A percentile compares a stretch with the other conserved stretches of the same genome.
These are phyloP conservation scores for Heptranchias perlo DNA, from an alignment of 2,113 vertebrate species.

Conservation along the genomic window DNA sequence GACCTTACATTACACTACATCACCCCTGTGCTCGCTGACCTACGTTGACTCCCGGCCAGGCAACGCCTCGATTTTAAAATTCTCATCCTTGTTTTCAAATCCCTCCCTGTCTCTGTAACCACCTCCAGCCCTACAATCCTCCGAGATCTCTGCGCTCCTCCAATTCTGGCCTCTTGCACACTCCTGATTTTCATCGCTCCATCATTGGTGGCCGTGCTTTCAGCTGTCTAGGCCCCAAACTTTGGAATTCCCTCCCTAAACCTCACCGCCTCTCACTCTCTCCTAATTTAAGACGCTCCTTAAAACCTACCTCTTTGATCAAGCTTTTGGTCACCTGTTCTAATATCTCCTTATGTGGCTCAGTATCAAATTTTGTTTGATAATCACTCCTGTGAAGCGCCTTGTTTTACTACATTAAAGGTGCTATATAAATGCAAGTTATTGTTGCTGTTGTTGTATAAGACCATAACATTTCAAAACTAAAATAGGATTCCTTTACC, in stretches of 20 bases:
- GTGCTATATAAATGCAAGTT: background rate
- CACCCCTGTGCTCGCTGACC: background rate
- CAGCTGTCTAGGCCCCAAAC: background rate
- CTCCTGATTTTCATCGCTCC: background rate
- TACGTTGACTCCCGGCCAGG: background rate
- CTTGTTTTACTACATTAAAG: background rate
- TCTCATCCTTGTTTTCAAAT: background rate
- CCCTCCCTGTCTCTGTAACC: background rate
- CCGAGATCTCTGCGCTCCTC: background rate
- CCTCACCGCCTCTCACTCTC: background rate
- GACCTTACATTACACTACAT: background rate
- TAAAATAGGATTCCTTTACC: slow-evolving; percentile 48
- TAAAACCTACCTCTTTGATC: background rate
- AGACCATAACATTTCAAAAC: background rate
- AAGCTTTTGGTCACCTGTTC: background rate
- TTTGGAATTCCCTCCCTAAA: too few relatives aligned
- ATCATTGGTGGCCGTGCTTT: background rate
- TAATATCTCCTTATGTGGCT: background rate
- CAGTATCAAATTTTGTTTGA: background rate
- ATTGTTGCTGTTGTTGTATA: background rate
- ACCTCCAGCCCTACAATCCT: background rate
- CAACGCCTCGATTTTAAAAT: background rate
- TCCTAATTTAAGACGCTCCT: background rate
- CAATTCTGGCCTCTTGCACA: background rate
- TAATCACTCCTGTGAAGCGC: background rate